A percentile compares a stretch with the other conserved stretches of the same genome.
Evolutionary conservation across 2,113 vertebrate genomes (phyloP).

Genomic region (Haemorhous mexicanus): DNA sequence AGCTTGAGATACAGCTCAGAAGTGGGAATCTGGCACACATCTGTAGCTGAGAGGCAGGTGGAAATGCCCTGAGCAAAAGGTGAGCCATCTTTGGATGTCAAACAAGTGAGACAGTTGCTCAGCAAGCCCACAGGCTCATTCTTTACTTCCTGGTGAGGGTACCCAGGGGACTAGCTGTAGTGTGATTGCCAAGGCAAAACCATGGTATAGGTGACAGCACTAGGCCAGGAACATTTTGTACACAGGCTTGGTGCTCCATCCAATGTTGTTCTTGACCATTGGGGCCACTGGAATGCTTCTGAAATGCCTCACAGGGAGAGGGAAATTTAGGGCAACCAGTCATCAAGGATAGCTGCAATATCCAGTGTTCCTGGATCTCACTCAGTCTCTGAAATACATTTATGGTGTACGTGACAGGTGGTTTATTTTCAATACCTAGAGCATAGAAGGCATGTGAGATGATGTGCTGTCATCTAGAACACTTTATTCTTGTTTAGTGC

Average conservation of each 20-base stretch:
- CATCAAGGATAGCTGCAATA: not conserved
- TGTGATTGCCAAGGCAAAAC: not conserved
- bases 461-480: slow-evolving; percentile 60
- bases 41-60: not conserved
- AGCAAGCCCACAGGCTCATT: not conserved
- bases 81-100: not conserved
- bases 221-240: not conserved
- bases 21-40: not conserved
- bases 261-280: not conserved
- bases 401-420: not conserved
- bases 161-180: not conserved
- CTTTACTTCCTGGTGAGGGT: not conserved
- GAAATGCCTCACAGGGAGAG: not conserved
- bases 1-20: not conserved
- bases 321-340: not conserved
- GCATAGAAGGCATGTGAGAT: slow-evolving; percentile 36
- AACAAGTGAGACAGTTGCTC: not conserved
- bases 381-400: not conserved
- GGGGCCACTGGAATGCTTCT: not conserved
- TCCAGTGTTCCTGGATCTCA: slow-evolving; percentile 7
- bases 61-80: not conserved
- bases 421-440: slow-evolving; percentile 52
- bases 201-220: not conserved
- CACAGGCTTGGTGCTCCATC: not conserved
- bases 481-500: slow-evolving; percentile 58